phyloP scores from a whole-genome alignment of 2,113 vertebrate species.

The Antechinus flavipes region DNA sequence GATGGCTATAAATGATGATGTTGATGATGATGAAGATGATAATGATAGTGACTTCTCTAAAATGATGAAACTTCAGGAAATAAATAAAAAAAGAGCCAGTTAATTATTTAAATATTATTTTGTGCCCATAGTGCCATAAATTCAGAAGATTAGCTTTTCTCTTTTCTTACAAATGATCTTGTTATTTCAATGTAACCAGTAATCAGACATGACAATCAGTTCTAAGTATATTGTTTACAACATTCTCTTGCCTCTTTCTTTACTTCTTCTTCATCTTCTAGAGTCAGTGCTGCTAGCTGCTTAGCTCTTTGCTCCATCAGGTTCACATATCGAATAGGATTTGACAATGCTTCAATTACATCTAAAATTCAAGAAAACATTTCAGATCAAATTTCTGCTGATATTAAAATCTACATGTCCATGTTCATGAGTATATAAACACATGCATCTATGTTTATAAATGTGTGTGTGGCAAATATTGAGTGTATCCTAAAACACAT shows the following conservation, averaged over 20 bases:
- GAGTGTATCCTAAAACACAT: background rate
- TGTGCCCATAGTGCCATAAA: background rate
- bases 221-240: background rate
- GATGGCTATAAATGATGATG: background rate
- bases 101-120: background rate
- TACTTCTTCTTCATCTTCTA: slow-evolving; percentile 96
- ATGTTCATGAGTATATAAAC: background rate
- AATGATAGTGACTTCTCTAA: background rate
- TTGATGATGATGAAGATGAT: background rate
- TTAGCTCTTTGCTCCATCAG: slow-evolving; percentile 98
- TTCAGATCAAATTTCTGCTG: slow-evolving; percentile 54
- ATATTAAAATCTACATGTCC: background rate
- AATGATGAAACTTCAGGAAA: background rate
- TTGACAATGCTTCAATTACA: slow-evolving; percentile 98
- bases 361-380: slow-evolving; percentile 83
- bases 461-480: background rate
- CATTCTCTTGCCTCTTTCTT: slow-evolving; percentile 91
- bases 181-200: background rate
- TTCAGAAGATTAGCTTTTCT: background rate
- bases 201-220: background rate
- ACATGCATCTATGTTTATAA: background rate
- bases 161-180: background rate
- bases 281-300: slow-evolving; percentile 94
- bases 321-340: slow-evolving; percentile 98
- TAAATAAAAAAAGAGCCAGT: background rate